Evolutionary conservation across 2,113 vertebrate species (phyloP).

Genomic region (Oxygymnocypris stewartii): DNA sequence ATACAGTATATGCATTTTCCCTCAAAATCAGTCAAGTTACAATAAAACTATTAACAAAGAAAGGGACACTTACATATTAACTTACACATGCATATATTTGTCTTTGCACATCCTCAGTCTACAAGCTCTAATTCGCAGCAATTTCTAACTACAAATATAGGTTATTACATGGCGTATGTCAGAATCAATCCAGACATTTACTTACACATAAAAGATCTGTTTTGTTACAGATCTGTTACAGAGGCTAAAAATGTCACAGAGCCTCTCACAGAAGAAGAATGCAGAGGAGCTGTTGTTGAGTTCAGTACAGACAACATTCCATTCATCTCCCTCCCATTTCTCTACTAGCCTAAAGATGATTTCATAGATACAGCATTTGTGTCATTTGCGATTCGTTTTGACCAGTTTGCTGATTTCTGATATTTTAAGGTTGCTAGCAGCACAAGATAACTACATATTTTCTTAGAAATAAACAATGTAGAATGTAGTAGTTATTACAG

Average conservation of each 20-base stretch:
- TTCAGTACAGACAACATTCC: slow-evolving; percentile 41
- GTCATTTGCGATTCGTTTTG: neutral
- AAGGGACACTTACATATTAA: neutral
- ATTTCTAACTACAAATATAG: neutral
- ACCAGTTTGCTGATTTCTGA: neutral
- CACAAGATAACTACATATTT: neutral
- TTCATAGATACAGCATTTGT: slow-evolving; percentile 2
- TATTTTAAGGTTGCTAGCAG: neutral
- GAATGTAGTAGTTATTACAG: neutral
- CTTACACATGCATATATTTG: neutral
- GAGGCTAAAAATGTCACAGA: slow-evolving; percentile 5
- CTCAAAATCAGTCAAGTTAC: neutral
- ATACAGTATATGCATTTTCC: no score
- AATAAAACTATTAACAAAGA: neutral
- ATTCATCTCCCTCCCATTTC: slow-evolving; percentile 20
- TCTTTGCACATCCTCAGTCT: neutral
- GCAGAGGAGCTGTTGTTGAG: neutral
- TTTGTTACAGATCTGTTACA: neutral
- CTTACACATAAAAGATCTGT: neutral
- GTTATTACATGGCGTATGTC: neutral
- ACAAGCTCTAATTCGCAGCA: neutral
- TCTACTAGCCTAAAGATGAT: slow-evolving; percentile 10
- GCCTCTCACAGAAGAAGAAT: slow-evolving; percentile 22
- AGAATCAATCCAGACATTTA: neutral
- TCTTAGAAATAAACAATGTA: neutral